Percentiles rank a stretch among this genome's conserved stretches.
These are phyloP conservation scores for Ectropis crepuscularia DNA, from an alignment of 2,888 invertebrate genomes.

Conservation along the genomic window DNA sequence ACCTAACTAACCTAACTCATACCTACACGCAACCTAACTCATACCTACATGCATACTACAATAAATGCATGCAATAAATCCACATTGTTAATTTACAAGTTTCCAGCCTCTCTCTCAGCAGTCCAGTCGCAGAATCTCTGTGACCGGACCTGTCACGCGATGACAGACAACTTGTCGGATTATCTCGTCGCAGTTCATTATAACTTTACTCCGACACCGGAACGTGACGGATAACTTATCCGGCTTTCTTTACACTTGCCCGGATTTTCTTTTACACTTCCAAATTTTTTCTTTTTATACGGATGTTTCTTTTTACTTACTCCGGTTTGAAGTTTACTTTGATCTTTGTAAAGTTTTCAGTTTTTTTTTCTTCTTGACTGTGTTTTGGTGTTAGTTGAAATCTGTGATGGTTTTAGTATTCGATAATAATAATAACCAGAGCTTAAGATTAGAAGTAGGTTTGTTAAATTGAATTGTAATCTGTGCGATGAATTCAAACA, in stretches of 20 bases:
- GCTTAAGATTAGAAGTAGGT: too few relatives aligned
- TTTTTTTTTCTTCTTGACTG: slow-evolving; percentile 1
- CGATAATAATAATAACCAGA: too few relatives aligned
- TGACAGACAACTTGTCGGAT: slow-evolving; percentile 29
- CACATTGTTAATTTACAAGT: neutral
- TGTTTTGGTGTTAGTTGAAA: neutral
- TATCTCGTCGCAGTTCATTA: slow-evolving; percentile 32
- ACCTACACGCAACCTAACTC: too few relatives aligned
- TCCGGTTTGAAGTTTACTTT: slow-evolving; percentile 11
- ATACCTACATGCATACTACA: too few relatives aligned
- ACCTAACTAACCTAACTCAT: slow-evolving; percentile 2
- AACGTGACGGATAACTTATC: slow-evolving; percentile 23
- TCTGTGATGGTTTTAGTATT: neutral
- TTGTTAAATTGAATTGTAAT: too few relatives aligned
- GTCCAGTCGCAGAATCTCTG: neutral
- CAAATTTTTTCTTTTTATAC: slow-evolving; percentile 14
- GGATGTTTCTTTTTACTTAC: slow-evolving; percentile 19
- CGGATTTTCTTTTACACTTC: slow-evolving; percentile 11
- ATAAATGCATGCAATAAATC: too few relatives aligned
- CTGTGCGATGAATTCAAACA: too few relatives aligned
- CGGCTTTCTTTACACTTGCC: slow-evolving; percentile 20
- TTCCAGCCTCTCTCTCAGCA: neutral
- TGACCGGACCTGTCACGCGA: slow-evolving; percentile 7
- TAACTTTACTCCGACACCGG: slow-evolving; percentile 26
- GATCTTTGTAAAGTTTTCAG: slow-evolving; percentile 16